Percentiles rank a stretch among this genome's conserved stretches.
Conservation (phyloP, 2,797 vertebrate genomes). For the Gephyroberyx darwinii region DNA sequence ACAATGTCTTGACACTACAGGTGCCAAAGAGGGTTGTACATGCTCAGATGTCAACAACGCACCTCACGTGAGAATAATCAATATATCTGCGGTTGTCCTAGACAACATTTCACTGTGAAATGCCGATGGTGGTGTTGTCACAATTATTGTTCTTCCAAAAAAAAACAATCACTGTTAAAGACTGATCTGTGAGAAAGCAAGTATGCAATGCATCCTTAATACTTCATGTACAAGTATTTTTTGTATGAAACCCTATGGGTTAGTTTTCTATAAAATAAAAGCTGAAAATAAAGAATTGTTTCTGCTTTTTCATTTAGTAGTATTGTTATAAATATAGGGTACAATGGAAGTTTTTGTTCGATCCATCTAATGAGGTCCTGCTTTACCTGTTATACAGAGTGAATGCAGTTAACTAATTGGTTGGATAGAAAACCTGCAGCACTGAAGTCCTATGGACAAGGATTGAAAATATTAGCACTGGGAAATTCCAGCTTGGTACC, state of each 20-base stretch:
- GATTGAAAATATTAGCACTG: too few species aligned
- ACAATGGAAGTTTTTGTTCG: too few species aligned
- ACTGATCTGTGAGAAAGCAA: constrained; percentile 61
- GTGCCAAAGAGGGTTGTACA: constrained; percentile 54
- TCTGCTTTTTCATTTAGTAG: not conserved
- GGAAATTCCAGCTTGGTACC: too few species aligned
- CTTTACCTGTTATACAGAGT: too few species aligned
- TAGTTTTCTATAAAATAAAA: constrained; percentile 65
- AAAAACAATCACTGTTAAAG: constrained; percentile 45
- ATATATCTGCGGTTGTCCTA: constrained; percentile 38
- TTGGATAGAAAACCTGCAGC: too few species aligned
- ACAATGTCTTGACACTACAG: constrained; percentile 5
- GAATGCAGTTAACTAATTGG: too few species aligned
- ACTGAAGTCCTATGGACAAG: too few species aligned
- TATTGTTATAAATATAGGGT: too few species aligned
- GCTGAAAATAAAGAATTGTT: constrained; percentile 1
- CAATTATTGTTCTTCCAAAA: constrained; percentile 41
- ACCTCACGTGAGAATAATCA: constrained; percentile 43
- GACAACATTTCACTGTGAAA: constrained; percentile 59
- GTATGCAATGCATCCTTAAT: constrained; percentile 58
- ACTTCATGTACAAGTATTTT: constrained; percentile 66
- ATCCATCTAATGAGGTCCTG: too few species aligned
- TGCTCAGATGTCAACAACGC: constrained; percentile 25
- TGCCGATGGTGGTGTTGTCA: constrained; percentile 26
- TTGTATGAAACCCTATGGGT: constrained; percentile 83